Conservation (phyloP, 2,797 vertebrate species). For the Myotis pilosus region DNA sequence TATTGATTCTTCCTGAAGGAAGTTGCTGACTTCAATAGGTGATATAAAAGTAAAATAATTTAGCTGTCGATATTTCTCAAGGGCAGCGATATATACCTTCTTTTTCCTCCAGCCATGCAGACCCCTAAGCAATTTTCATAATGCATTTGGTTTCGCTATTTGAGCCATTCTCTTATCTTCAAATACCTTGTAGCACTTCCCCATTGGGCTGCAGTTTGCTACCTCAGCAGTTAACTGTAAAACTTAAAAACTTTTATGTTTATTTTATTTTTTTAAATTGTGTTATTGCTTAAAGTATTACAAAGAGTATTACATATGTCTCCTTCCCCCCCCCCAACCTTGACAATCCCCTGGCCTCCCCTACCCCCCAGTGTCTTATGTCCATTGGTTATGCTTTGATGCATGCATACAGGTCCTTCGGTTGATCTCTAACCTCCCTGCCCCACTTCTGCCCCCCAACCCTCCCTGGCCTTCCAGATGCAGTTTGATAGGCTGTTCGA, state of each 20-base stretch:
- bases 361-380: no score
- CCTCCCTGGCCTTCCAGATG: no score
- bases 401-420: no score
- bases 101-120: conserved; percentile 5
- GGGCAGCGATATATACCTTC: conserved; percentile 24
- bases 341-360: no score
- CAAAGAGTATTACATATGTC: no score
- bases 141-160: conserved; percentile 60
- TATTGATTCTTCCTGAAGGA: conserved; percentile 59
- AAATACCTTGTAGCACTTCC: conserved; percentile 42
- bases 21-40: conserved; percentile 58
- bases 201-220: conserved; percentile 26
- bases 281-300: no score
- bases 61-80: conserved; percentile 13
- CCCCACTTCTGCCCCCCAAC: rapidly evolving
- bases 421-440: no score
- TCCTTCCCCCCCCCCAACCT: no score
- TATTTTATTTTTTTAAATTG: no score
- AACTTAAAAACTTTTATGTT: conserved; percentile 44
- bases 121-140: conserved; percentile 55
- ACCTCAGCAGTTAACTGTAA: conserved; percentile 51
- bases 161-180: conserved; percentile 51
- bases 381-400: no score
- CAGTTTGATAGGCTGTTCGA: no score
- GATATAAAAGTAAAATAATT: conserved; percentile 59